phyloP scores from a whole-genome alignment of 2,113 vertebrate species.

The Pseudorectes ferrugineus region DNA sequence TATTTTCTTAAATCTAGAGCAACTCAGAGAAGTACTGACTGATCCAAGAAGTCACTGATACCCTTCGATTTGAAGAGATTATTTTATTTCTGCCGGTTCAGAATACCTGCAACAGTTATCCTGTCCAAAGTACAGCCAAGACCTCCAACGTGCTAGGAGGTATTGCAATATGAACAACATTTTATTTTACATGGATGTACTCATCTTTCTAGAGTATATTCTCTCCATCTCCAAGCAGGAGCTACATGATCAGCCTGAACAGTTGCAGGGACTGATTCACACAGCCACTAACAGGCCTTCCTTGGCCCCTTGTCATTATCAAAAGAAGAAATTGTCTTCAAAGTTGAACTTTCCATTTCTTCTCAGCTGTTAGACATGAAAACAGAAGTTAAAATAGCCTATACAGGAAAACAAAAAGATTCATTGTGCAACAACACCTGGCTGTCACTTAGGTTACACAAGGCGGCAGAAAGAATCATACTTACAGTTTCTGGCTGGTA shows the following conservation, averaged over 20 bases:
- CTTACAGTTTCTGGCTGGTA: not conserved
- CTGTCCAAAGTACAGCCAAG: not conserved
- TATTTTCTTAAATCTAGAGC: not conserved
- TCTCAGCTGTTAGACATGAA: not conserved
- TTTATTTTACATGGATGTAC: not conserved
- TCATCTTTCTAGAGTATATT: not conserved
- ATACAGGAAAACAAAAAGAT: not conserved
- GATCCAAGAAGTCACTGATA: not conserved
- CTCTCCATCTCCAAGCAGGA: not conserved
- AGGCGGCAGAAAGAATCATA: fast-evolving
- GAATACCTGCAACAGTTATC: not conserved
- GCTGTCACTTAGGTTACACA: not conserved
- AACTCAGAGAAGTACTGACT: not conserved
- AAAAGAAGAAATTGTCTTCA: not conserved
- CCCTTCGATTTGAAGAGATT: not conserved
- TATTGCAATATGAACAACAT: not conserved
- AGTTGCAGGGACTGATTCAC: not conserved
- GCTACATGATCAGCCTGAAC: not conserved
- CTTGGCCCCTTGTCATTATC: not conserved
- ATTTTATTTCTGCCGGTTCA: not conserved
- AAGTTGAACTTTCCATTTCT: not conserved
- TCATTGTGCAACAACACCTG: not conserved
- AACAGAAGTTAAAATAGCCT: not conserved
- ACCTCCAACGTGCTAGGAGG: not conserved
- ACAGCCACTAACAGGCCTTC: not conserved